Base-by-base conservation (phyloP, 1,140 invertebrate genomes). In the Papilio glaucus region DNA sequence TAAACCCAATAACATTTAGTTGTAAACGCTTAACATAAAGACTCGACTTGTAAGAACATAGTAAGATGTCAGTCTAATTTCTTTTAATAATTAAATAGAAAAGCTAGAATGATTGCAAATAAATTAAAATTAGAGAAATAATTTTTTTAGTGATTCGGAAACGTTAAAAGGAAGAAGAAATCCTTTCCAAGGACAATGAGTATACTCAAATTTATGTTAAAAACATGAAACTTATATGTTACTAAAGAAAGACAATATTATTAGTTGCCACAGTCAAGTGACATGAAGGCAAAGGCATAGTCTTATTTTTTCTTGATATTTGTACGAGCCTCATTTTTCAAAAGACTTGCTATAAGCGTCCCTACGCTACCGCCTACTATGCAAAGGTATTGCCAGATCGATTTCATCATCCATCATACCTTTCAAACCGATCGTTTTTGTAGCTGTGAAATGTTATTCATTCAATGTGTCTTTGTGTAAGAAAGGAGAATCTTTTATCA, bases 351-450 rank as follows among this genome's bases (percentile, higher is more conserved):
- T 67, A 41, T 24, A 10, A 15, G 29, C 6, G 12, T 63, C 33
- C n/a, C n/a, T n/a, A n/a, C n/a, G n/a, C n/a, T n/a, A n/a, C n/a
- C 15, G 33, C 61, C 33, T 63, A 63, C 29, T 33, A n/a, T 1
- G 39, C 29, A 49, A 49, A 49, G 41, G 42, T 69, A 24, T 69
- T 21, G n/a, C n/a, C 45, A 49, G 21, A 49, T 69, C 42, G 41
- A 69, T 69, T 69, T 33, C 67, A 12, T 26, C 41, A 69, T 69
- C 67, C 67, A 69, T 69, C 67, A 69, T 69, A 69, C 41, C 61
- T 49, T 49, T 7, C 29, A 29, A 4, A 53, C 41, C 15, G 13
- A 45, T 42, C 63, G 29, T 29, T 69, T 69, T 69, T 33, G 26
- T 15, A 69, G 42, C 24, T 49, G 9, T 49, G 41, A 53, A 69